phyloP scores from a whole-genome alignment of 2,888 invertebrate genomes.

The Meiosimyza decipiens region DNA sequence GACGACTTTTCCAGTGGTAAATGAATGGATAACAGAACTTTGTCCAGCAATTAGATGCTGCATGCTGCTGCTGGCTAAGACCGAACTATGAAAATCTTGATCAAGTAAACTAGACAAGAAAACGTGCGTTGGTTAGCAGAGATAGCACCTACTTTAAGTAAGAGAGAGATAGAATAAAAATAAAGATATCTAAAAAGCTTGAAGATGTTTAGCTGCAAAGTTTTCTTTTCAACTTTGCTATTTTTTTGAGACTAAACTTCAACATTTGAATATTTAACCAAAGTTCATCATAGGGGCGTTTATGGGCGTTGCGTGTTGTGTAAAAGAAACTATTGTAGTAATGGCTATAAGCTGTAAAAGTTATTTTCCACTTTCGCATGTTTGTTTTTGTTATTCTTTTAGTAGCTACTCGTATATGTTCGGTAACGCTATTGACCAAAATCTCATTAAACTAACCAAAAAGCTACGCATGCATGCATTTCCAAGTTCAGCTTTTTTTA shows the following conservation, averaged over 20 bases:
- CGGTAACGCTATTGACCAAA: slow-evolving; percentile 25
- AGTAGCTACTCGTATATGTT: background rate
- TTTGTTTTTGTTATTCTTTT: slow-evolving; percentile 15
- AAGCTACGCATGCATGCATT: slow-evolving; percentile 10
- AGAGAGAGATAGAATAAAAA: slow-evolving; percentile 3
- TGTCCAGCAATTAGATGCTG: slow-evolving; percentile 35
- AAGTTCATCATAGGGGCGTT: slow-evolving; percentile 17
- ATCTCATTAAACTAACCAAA: slow-evolving; percentile 32
- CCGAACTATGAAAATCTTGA: slow-evolving; percentile 20
- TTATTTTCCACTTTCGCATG: background rate
- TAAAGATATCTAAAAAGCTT: slow-evolving; percentile 7
- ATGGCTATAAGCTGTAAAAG: slow-evolving; percentile 19
- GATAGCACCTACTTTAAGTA: background rate
- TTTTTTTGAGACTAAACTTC: slow-evolving; percentile 6
- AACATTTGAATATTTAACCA: slow-evolving; percentile 35
- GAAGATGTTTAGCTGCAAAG: background rate
- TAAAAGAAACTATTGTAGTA: background rate
- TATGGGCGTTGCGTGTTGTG: background rate
- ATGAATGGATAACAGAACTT: slow-evolving; percentile 9
- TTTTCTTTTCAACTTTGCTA: background rate
- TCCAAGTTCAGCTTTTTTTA: background rate
- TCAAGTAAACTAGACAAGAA: slow-evolving; percentile 5
- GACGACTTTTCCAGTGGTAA: slow-evolving; percentile 21
- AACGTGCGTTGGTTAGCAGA: background rate
- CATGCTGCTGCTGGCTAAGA: slow-evolving; percentile 2